Percentiles rank a stretch among this genome's conserved stretches.
phyloP scores from a whole-genome alignment of 2,113 vertebrate genomes.

The Mus musculus region DNA sequence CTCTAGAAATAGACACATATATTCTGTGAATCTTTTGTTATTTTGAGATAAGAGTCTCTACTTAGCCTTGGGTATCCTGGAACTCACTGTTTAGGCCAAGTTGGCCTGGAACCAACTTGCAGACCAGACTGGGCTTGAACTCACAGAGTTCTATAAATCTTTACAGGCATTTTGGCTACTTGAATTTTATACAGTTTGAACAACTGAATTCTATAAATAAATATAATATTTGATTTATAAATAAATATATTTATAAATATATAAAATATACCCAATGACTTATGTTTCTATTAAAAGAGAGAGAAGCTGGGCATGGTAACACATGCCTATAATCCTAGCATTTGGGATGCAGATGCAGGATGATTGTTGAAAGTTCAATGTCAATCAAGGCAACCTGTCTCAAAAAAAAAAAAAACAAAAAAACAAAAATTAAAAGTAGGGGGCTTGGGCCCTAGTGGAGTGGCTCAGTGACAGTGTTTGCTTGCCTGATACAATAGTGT shows the following conservation, averaged over 20 bases:
- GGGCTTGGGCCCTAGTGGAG: not conserved
- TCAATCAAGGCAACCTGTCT: not conserved
- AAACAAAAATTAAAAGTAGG: not conserved
- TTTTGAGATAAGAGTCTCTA: not conserved
- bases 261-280: not conserved
- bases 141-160: not conserved
- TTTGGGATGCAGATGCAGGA: not conserved
- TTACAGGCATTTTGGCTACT: not conserved
- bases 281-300: not conserved
- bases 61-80: not conserved
- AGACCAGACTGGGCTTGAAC: not conserved
- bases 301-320: not conserved
- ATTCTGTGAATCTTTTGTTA: not conserved
- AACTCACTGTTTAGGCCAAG: not conserved
- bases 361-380: not conserved
- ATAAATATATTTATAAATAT: too few species aligned
- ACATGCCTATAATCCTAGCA: not conserved
- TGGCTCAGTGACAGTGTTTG: not conserved
- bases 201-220: not conserved
- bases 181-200: slow-evolving; percentile 20
- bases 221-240: too few species aligned
- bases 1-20: not conserved
- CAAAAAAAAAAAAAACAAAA: not conserved
- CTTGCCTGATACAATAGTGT: not conserved
- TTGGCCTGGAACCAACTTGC: not conserved